A percentile compares a stretch with the other conserved stretches of the same genome.
Conservation (phyloP, 2,888 invertebrate genomes). For the Euzetes globulus region DNA sequence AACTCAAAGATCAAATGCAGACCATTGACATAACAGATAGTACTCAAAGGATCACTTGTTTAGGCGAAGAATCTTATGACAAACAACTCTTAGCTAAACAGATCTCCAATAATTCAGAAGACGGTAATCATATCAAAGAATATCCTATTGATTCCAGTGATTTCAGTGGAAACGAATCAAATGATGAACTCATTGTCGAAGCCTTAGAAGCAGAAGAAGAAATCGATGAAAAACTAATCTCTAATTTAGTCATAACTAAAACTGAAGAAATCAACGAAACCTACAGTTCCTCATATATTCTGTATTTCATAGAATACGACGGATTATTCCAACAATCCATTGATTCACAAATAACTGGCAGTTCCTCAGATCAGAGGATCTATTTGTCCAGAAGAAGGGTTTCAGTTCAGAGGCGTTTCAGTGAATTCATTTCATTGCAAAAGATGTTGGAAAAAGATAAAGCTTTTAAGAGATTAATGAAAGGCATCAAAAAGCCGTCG, state of each 20-base stretch:
- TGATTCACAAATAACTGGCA: neutral
- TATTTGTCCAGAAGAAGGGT: neutral
- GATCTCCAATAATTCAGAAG: neutral
- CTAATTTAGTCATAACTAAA: constrained; percentile 44
- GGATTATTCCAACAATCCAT: neutral
- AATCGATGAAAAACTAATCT: constrained; percentile 34
- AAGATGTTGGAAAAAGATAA: constrained; percentile 1
- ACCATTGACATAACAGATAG: neutral
- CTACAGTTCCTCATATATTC: constrained; percentile 44
- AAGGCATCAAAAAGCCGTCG: constrained; percentile 16
- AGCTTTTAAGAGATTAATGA: neutral
- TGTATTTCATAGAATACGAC: constrained; percentile 46
- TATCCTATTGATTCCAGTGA: neutral
- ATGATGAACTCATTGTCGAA: constrained; percentile 38
- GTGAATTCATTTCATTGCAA: constrained; percentile 18
- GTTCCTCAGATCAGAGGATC: neutral
- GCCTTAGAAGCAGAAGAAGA: constrained; percentile 36
- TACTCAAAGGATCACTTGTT: neutral
- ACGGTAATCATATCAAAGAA: neutral
- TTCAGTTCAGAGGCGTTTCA: constrained; percentile 2
- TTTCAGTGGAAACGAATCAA: constrained; percentile 10
- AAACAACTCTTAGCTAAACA: neutral
- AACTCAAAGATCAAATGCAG: neutral
- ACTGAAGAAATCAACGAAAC: constrained; percentile 46
- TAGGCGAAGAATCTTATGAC: neutral